These are phyloP conservation scores for Numida meleagris DNA, from an alignment of 2,113 vertebrate species.

Conservation along the genomic window DNA sequence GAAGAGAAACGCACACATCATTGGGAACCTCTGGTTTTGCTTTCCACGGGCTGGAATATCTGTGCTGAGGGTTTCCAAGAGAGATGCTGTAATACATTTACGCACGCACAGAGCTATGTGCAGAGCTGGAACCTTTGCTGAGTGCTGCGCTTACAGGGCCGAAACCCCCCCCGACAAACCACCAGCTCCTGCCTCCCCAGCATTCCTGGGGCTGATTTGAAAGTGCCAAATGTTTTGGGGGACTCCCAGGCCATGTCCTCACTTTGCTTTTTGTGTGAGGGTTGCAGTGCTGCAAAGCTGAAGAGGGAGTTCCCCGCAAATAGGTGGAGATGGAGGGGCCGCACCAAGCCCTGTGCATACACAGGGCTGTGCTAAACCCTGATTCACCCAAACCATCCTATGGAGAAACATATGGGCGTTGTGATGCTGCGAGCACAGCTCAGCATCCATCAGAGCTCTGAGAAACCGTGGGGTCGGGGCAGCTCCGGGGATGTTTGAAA, in stretches of 20 bases:
- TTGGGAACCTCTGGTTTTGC: background rate
- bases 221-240: background rate
- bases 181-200: background rate
- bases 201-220: no score
- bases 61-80: background rate
- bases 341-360: background rate
- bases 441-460: background rate
- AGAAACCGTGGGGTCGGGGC: background rate
- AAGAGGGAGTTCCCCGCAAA: background rate
- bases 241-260: background rate
- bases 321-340: background rate
- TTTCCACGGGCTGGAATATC: background rate
- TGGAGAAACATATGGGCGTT: background rate
- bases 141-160: background rate
- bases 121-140: background rate
- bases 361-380: background rate
- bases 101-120: background rate
- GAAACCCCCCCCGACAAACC: background rate
- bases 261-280: background rate
- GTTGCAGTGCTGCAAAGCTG: background rate
- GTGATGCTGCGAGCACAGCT: no score
- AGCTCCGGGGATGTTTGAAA: background rate
- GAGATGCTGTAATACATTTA: background rate
- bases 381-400: background rate
- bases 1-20: accelerated